Base-by-base conservation (phyloP, 1,140 invertebrate species). In the Caenorhabditis latens region DNA sequence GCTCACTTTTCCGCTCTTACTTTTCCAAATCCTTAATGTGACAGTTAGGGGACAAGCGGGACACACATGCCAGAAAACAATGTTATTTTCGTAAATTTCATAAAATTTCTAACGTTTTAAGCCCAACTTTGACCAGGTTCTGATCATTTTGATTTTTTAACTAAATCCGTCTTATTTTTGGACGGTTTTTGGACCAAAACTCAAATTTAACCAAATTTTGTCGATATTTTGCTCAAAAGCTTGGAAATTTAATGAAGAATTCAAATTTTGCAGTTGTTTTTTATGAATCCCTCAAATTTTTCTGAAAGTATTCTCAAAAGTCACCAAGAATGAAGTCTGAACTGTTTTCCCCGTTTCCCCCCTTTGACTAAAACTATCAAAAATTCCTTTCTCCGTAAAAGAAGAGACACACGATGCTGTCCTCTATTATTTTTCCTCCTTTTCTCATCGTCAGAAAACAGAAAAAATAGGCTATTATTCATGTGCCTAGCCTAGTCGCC, bases 381-480 rank as follows among this genome's bases (percentile, higher is more conserved):
- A 32, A 42, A 65, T 40, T 65, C 13, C 40, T 19, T 42, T 42
- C 24, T 21, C 57, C 19, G 50, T 53, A 53, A 53, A 53, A 50
- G 16, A 53, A 58, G 57, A 8, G 16, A n/a, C 14, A 8, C 8
- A 58, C 8, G n/a, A 58, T 24, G 11, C 13, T 71, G 21, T 4
- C 40, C 14, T n/a, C 40, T 71, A 14, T 46, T 71, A 32, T 40
- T 71, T 46, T 71, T 43, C 14, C 19, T 32, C 19, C 21, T 61
- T n/a, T n/a, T 24, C 57, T 9, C 57, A 24, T 24, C 57, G 57
- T 24, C 57, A 8, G 11, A 13, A n/a, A 24, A 16, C 14, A n/a
- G 8, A n/a, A 61, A 61, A 61, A 61, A 61, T 61, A 61, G 57
- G 57, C 57, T 61, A 61, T 61, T 61, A 61, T 61, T 61, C n/a